Evolutionary conservation across 2,113 vertebrate species (phyloP).

Genomic region (Mormyrus lacerda): DNA sequence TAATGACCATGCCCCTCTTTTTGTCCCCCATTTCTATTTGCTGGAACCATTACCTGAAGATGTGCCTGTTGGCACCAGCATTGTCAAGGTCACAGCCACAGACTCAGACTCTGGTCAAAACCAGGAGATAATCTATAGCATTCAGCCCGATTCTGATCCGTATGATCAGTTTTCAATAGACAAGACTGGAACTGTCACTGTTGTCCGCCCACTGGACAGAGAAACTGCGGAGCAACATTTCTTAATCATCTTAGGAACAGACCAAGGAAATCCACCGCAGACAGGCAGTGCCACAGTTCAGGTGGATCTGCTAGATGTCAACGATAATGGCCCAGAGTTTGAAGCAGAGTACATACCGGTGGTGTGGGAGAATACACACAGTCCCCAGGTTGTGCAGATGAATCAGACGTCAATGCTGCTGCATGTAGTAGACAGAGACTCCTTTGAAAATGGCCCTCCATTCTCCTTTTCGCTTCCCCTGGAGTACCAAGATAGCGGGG

Average conservation of each 20-base stretch:
- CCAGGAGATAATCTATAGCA: constrained; percentile 69
- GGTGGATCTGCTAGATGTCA: constrained; percentile 73
- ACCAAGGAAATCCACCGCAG: constrained; percentile 63
- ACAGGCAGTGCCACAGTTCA: constrained; percentile 69
- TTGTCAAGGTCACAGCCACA: constrained; percentile 65
- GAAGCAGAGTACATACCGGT: constrained; percentile 67
- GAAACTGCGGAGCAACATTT: constrained; percentile 61
- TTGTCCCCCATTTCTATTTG: constrained; percentile 66
- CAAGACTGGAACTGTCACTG: constrained; percentile 61
- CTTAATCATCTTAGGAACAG: constrained; percentile 69
- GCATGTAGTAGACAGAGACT: constrained; percentile 64
- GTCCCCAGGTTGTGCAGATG: constrained; percentile 64
- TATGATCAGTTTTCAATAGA: constrained; percentile 64
- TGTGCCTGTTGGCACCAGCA: constrained; percentile 62
- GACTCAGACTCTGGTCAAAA: constrained; percentile 76
- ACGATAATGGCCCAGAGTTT: constrained; percentile 79
- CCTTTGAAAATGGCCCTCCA: constrained; percentile 70
- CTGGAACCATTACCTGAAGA: constrained; percentile 68
- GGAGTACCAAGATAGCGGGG: constrained; percentile 61
- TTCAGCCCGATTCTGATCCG: constrained; percentile 67
- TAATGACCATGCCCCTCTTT: constrained; percentile 78
- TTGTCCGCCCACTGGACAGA: constrained; percentile 64
- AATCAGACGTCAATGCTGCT: constrained; percentile 72
- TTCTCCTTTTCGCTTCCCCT: constrained; percentile 65
- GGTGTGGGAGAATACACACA: constrained; percentile 70